Conservation (phyloP, 2,113 vertebrate genomes). For the Sturnus vulgaris region DNA sequence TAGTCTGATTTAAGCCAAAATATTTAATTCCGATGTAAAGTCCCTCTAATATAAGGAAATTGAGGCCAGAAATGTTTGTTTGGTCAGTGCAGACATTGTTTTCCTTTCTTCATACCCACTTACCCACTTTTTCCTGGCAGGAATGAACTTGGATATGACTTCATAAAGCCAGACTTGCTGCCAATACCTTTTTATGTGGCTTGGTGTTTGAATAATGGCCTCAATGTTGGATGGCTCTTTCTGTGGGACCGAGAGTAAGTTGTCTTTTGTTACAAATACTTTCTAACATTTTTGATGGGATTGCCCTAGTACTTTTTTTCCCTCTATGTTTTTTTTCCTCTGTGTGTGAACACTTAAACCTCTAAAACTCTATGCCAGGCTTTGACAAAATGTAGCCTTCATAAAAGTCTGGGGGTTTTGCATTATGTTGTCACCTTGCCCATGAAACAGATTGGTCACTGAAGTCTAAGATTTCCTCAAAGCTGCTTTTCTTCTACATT, state of each 20-base stretch:
- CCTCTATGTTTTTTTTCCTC: background rate
- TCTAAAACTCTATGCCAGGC: background rate
- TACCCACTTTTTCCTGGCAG: background rate
- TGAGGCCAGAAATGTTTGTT: background rate
- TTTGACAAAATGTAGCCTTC: background rate
- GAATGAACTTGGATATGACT: conserved; percentile 53
- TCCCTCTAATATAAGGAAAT: background rate
- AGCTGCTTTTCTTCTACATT: background rate
- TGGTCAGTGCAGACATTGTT: background rate
- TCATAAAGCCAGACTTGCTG: conserved; percentile 44
- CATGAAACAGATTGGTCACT: background rate
- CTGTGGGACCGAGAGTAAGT: conserved; percentile 72
- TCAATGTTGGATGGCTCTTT: conserved; percentile 67
- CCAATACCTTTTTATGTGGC: conserved; percentile 35
- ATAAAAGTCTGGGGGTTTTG: background rate
- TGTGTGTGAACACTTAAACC: background rate
- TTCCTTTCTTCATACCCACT: background rate
- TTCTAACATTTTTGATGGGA: background rate
- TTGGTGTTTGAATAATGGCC: conserved; percentile 60
- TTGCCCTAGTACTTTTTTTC: background rate
- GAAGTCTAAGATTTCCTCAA: background rate
- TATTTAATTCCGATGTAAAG: background rate
- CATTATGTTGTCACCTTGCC: background rate
- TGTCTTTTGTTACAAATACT: background rate
- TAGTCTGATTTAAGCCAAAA: background rate